Base-by-base conservation (phyloP, 2,888 invertebrate genomes). In the Xanthia icteritia region DNA sequence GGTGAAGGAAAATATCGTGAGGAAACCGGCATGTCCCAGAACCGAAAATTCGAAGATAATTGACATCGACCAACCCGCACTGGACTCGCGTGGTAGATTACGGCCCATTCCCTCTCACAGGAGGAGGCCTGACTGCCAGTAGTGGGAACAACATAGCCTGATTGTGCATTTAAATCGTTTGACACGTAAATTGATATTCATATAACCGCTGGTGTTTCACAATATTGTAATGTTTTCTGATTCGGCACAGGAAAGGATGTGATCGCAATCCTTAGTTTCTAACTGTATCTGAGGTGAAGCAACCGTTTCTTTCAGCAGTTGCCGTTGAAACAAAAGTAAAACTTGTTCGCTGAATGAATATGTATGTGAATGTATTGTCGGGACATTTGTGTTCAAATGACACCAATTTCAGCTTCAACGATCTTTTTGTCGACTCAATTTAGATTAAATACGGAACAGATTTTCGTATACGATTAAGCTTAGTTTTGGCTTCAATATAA, bases 221-320 rank as follows among this genome's bases (percentile, higher is more conserved):
- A 83, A 85, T 82, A 77, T 67, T 79, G 71, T 76, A 70, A 68
- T 85, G 36, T 80, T 85, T 70, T 83, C 81, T 81, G 81, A 70
- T 76, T 81, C 71, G 66, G 61, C 27, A 61, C 64, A 80, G 82
- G 83, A 83, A 84, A 89, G 88, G 88, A 86, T 86, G 78, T 77
- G 83, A 74, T 79, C 69, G 89, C 81, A 89, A 89, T 88, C 79
- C 86, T 82, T 74, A 84, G 89, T 89, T 89, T 89, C 86, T 86
- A 42, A 86, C 71, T 78, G 73, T 86, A 78, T 76, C 77, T 76
- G 68, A 45, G 39, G 73, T 86, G 81, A 73, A 86, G 86, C 75
- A 85, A 86, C 31, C 23, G 71, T 66, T 77, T 58, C 51, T 80
- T 80, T 85, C 70, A 83, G 73, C 54, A 51, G 56, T 81, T 70